phyloP scores from a whole-genome alignment of 2,113 vertebrate species.

The Vulpes vulpes region DNA sequence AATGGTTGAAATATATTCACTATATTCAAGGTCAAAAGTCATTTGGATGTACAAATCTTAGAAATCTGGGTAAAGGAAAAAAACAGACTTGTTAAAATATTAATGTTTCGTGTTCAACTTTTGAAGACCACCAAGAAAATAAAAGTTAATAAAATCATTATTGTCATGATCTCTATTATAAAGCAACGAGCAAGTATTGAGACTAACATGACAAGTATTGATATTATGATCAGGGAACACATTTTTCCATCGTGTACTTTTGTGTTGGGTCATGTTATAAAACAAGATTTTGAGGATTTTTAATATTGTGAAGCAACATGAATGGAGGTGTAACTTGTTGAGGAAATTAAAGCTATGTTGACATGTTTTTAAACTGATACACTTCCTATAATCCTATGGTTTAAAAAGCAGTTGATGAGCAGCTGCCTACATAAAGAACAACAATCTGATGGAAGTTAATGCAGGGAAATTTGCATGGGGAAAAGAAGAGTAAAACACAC shows the following conservation, averaged over 20 bases:
- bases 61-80: neutral
- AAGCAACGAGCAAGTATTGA: neutral
- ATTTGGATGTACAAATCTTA: neutral
- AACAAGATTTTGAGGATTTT: neutral
- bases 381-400: neutral
- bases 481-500: neutral
- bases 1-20: neutral
- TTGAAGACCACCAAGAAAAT: neutral
- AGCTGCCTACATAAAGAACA: neutral
- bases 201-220: neutral
- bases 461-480: neutral
- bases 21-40: neutral
- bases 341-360: neutral
- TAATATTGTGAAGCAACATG: neutral
- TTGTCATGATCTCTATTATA: neutral
- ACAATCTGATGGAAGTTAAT: neutral
- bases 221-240: neutral
- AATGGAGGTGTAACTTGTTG: neutral
- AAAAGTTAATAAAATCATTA: neutral
- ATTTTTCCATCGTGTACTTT: neutral
- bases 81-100: neutral
- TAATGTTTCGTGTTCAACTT: neutral
- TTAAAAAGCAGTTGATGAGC: neutral
- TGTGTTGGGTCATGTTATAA: conserved; percentile 1
- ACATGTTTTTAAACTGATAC: neutral